A percentile compares a stretch with the other conserved stretches of the same genome.
Evolutionary conservation across 2,888 invertebrate species (phyloP).

Genomic region (Ectobius pallidus): DNA sequence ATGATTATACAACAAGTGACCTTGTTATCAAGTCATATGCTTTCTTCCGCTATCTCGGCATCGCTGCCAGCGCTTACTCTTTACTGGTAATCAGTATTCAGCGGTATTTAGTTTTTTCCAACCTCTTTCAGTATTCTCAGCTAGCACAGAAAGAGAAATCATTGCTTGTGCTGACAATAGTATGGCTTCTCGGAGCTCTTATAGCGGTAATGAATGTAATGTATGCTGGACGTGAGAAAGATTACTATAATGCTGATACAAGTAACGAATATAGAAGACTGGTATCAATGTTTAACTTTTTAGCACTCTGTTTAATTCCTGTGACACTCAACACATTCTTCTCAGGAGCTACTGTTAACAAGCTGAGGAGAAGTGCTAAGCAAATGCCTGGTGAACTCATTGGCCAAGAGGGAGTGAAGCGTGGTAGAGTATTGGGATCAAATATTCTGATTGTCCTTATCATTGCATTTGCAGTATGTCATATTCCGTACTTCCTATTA

Average conservation of each 20-base stretch:
- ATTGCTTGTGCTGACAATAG: neutral
- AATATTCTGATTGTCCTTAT: neutral
- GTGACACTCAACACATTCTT: neutral
- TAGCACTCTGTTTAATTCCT: neutral
- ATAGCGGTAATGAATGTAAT: neutral
- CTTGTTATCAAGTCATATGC: neutral
- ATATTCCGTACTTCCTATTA: neutral
- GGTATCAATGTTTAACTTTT: neutral
- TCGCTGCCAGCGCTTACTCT: neutral
- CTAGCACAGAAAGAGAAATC: no score
- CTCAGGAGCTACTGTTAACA: neutral
- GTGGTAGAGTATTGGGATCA: neutral
- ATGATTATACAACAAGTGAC: neutral
- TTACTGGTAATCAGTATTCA: neutral
- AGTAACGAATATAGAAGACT: neutral
- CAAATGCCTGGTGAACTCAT: neutral
- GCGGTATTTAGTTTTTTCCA: neutral
- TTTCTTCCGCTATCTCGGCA: neutral
- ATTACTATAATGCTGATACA: neutral
- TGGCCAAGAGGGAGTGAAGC: neutral
- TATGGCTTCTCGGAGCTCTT: neutral
- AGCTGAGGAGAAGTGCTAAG: neutral
- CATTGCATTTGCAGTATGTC: neutral
- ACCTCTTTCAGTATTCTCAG: neutral
- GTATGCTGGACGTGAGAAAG: neutral